Evolutionary conservation across 2,888 invertebrate species (phyloP).

Genomic region (Penaeus monodon): DNA sequence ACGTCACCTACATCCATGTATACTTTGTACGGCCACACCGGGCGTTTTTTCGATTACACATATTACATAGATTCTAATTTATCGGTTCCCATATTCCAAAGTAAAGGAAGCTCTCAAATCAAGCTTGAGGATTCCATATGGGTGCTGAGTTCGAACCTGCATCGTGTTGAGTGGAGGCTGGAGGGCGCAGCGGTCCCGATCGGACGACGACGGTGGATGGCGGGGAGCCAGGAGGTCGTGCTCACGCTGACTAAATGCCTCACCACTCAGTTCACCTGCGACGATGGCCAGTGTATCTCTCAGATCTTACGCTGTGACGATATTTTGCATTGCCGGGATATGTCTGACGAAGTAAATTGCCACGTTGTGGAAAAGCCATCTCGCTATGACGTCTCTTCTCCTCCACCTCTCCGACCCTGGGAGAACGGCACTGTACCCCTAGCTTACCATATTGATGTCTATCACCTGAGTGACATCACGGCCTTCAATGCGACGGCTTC

Average conservation of each 20-base stretch:
- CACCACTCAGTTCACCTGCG: constrained; percentile 53
- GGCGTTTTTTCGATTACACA: constrained; percentile 53
- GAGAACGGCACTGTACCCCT: constrained; percentile 41
- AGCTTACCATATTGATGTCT: constrained; percentile 47
- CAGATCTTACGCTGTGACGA: constrained; percentile 46
- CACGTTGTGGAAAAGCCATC: constrained; percentile 27
- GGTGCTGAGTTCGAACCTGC: constrained; percentile 47
- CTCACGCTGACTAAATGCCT: constrained; percentile 50
- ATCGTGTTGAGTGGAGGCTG: constrained; percentile 35
- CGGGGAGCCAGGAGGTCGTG: neutral
- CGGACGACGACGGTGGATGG: constrained; percentile 42
- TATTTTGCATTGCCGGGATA: constrained; percentile 40
- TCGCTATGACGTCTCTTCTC: constrained; percentile 46
- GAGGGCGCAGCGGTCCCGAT: constrained; percentile 37
- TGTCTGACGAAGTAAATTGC: constrained; percentile 52
- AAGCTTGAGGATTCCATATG: constrained; percentile 28
- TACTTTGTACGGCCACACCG: constrained; percentile 55
- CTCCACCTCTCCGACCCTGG: constrained; percentile 49
- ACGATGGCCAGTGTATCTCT: constrained; percentile 50
- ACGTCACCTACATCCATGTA: constrained; percentile 5
- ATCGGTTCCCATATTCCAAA: constrained; percentile 25
- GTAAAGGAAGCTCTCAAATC: constrained; percentile 42
- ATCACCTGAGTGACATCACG: constrained; percentile 54
- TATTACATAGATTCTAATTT: constrained; percentile 22
- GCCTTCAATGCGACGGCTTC: constrained; percentile 45